phyloP scores from a whole-genome alignment of 2,113 vertebrate species.

The Fulica atra region DNA sequence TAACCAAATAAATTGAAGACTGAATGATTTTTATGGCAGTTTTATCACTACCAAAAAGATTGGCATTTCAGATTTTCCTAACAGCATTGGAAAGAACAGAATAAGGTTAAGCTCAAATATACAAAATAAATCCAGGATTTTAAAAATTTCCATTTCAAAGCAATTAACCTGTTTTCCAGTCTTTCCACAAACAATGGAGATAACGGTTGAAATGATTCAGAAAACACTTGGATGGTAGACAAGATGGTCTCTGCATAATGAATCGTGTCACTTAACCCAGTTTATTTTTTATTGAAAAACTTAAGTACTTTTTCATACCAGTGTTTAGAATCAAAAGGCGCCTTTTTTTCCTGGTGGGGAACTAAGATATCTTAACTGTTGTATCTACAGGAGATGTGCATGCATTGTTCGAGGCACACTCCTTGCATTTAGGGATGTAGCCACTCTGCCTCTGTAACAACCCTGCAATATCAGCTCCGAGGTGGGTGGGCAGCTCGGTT shows the following conservation, averaged over 20 bases:
- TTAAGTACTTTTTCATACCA: not conserved
- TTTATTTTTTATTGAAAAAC: not conserved
- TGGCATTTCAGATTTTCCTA: conserved; percentile 71
- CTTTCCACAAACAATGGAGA: conserved; percentile 57
- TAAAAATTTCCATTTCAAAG: conserved; percentile 9
- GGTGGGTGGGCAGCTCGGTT: not conserved
- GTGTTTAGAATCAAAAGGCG: not conserved
- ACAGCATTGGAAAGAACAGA: conserved; percentile 53
- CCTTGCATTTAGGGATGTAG: not conserved
- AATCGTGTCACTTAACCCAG: not conserved
- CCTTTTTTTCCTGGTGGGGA: not conserved
- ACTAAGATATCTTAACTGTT: not conserved
- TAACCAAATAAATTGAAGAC: conserved; percentile 49
- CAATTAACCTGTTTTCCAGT: conserved; percentile 48
- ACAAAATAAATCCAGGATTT: conserved; percentile 17
- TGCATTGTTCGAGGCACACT: not conserved
- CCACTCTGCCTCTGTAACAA: not conserved
- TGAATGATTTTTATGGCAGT: conserved; percentile 60
- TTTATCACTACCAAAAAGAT: conserved; percentile 56
- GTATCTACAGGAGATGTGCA: not conserved
- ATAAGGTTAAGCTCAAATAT: conserved; percentile 49
- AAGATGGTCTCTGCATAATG: not conserved
- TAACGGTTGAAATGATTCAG: conserved; percentile 29
- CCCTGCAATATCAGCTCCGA: not conserved
- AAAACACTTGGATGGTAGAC: conserved; percentile 32